Conservation (phyloP, 2,888 invertebrate species). For the Erannis defoliaria region DNA sequence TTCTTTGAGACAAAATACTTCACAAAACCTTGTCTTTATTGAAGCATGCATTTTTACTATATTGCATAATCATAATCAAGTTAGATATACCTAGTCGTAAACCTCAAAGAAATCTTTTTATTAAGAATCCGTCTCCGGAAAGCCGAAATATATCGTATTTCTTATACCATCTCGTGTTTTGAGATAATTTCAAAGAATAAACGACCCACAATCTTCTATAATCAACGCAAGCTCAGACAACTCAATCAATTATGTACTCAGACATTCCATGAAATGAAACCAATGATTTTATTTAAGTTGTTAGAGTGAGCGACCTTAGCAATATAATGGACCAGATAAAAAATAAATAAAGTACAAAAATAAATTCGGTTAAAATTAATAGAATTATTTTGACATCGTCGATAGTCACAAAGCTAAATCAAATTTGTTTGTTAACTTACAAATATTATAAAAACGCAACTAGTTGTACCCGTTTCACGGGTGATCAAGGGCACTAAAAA, state of each 20-base stretch:
- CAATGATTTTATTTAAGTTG: conserved; percentile 44
- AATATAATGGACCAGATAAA: not conserved
- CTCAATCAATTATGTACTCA: conserved; percentile 56
- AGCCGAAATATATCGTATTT: not conserved
- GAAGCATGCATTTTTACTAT: conserved; percentile 42
- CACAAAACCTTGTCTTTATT: too few relatives aligned
- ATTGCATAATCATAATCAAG: conserved; percentile 47
- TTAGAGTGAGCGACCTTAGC: not conserved
- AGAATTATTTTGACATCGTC: too few relatives aligned
- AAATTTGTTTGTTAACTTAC: too few relatives aligned
- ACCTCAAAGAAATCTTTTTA: conserved; percentile 5
- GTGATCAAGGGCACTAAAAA: too few relatives aligned
- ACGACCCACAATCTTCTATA: conserved; percentile 67
- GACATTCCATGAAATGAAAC: conserved; percentile 28
- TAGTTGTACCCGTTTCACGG: too few relatives aligned
- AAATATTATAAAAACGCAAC: too few relatives aligned
- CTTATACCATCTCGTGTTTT: conserved; percentile 35
- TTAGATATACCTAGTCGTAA: not conserved
- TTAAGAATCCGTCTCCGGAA: not conserved
- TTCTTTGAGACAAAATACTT: too few relatives aligned
- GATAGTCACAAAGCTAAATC: too few relatives aligned
- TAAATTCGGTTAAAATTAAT: too few relatives aligned
- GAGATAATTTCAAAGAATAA: conserved; percentile 49
- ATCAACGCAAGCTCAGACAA: conserved; percentile 60
- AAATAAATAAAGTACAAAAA: too few relatives aligned